Evolutionary conservation across 2,113 vertebrate species (phyloP), one percentile per base, ranked within the genome.

Genomic region (Callipepla squamata): DNA sequence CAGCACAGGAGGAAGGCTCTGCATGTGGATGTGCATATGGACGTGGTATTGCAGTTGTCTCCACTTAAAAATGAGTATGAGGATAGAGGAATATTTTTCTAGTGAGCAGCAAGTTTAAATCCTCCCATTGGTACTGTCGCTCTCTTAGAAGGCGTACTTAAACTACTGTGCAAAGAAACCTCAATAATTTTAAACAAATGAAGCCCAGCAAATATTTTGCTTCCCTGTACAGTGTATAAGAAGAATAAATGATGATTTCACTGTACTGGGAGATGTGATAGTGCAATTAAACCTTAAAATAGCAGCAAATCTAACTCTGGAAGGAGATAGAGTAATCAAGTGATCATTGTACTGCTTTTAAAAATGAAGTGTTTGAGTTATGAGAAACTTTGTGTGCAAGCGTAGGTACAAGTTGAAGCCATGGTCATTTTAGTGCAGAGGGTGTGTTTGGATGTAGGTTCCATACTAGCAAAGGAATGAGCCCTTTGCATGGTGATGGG

Each of bases 91-190:
- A 44, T 95, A 90, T 85, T 96, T 81, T 51, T 70, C 96, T 94
- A 93, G 87, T 94, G 82, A 91, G 93, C 94, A 96, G 89, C 91
- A 91, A 94, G 94, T 96, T 85, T 92, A 91, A 95, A 95, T 92
- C 87, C 75, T 95, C 70, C 72, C 65, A 72, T 21, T 74, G 17
- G 42, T 61, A 63, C 40, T 89, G 70, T 82, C 84, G 70, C 61
- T 96, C 26, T 93, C 77, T 96, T 86, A 91, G 75, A 92, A 95
- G 87, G 25, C 44, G 50, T 75, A 89, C 87, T 92, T 93, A 83
- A 96, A 92, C 70, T 85, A 69, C 67, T n/a, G 51, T 95, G 81
- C 75, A 88, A 89, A 94, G 90, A 93, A 51, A 18, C 23, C 85
- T 95, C 77, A 70, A 65, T 91, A 91, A 87, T 92, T 86, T 36